phyloP scores from a whole-genome alignment of 1,140 invertebrate genomes.

The Trachymyrmex cornetzi region DNA sequence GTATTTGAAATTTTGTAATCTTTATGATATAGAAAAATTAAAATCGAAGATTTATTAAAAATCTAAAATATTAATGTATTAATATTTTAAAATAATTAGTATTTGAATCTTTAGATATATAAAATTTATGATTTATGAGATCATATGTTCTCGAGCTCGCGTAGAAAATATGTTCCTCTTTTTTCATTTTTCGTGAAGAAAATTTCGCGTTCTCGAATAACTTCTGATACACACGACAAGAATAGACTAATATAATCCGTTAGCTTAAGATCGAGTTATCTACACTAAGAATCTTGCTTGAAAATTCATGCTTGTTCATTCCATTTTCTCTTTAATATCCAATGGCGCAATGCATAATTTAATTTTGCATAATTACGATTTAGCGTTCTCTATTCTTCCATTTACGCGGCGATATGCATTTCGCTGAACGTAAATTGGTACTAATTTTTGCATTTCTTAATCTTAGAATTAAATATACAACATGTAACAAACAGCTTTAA shows the following conservation, averaged over 20 bases:
- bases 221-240: background rate
- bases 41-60: background rate
- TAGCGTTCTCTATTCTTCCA: constrained; percentile 18
- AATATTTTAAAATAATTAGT: background rate
- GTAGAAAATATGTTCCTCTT: background rate
- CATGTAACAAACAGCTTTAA: background rate
- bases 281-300: constrained; percentile 21
- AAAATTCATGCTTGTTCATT: constrained; percentile 34
- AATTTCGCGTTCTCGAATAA: background rate
- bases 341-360: constrained; percentile 24
- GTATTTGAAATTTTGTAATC: too few species aligned
- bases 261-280: constrained; percentile 41
- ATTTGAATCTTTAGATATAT: background rate
- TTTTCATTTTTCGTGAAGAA: background rate
- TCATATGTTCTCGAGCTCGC: background rate
- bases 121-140: constrained; percentile 16
- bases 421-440: background rate
- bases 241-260: constrained; percentile 51
- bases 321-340: constrained; percentile 43
- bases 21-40: background rate
- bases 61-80: background rate
- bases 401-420: constrained; percentile 8
- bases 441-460: constrained; percentile 16
- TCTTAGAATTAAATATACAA: background rate
- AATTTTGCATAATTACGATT: constrained; percentile 55